Conservation (phyloP, 2,888 invertebrate genomes). For the Leistus spinibarbis region DNA sequence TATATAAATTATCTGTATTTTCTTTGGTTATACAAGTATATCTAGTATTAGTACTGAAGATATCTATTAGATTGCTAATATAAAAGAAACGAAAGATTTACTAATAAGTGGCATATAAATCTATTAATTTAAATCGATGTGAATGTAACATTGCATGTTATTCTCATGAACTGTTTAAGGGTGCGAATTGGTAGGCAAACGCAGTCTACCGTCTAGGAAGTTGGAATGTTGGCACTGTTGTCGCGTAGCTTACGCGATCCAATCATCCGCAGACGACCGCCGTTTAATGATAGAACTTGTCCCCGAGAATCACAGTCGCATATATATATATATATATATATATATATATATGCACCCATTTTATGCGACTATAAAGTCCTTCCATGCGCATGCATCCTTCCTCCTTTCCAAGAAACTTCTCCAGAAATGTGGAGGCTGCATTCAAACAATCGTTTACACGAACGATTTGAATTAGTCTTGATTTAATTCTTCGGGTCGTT, state of each 20-base stretch:
- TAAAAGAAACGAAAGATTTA: too few relatives aligned
- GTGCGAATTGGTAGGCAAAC: slow-evolving; percentile 14
- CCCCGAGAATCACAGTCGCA: background rate
- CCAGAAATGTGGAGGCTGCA: background rate
- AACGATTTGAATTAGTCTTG: slow-evolving; percentile 24
- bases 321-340: too few relatives aligned
- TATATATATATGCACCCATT: too few relatives aligned
- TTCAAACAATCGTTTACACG: background rate
- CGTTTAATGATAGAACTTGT: slow-evolving; percentile 34
- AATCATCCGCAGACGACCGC: slow-evolving; percentile 28
- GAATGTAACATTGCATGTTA: background rate
- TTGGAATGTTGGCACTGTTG: slow-evolving; percentile 26
- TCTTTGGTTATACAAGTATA: too few relatives aligned
- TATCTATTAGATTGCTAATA: too few relatives aligned
- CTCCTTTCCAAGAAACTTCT: background rate
- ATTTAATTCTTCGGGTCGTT: slow-evolving; percentile 25
- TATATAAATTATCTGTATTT: too few relatives aligned
- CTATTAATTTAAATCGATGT: background rate
- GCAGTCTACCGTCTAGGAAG: slow-evolving; percentile 16
- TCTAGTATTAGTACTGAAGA: too few relatives aligned
- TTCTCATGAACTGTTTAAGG: background rate
- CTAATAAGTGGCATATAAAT: too few relatives aligned
- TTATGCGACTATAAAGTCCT: slow-evolving; percentile 32
- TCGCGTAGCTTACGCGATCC: slow-evolving; percentile 26
- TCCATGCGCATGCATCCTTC: slow-evolving; percentile 15